These are phyloP conservation scores for Aphelenchoides bicaudatus DNA, from an alignment of 2,888 invertebrate genomes.

Conservation along the genomic window DNA sequence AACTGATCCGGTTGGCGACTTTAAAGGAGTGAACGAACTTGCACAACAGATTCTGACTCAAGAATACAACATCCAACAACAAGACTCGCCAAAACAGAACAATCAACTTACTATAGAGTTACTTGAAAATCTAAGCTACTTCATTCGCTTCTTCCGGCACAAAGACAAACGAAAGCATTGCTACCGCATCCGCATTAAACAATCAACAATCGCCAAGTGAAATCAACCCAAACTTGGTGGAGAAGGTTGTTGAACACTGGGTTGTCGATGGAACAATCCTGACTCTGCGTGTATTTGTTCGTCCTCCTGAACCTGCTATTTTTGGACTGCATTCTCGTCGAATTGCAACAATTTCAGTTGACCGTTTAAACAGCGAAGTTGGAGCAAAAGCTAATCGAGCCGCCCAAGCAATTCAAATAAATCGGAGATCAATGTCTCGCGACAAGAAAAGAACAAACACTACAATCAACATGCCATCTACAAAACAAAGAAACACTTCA, in stretches of 20 bases:
- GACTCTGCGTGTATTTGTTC: slow-evolving; percentile 19
- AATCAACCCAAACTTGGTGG: slow-evolving; percentile 13
- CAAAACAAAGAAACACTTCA: neutral
- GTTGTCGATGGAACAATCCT: slow-evolving; percentile 18
- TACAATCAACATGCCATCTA: too few species aligned
- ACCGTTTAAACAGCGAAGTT: neutral
- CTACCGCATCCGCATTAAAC: neutral
- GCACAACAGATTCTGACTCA: slow-evolving; percentile 9
- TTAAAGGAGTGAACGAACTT: slow-evolving; percentile 7
- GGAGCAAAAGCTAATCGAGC: slow-evolving; percentile 8
- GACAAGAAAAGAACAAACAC: too few species aligned
- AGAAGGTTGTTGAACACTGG: slow-evolving; percentile 27
- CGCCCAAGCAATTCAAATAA: neutral
- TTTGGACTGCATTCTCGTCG: slow-evolving; percentile 12
- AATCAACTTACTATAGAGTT: neutral
- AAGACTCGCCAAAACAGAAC: slow-evolving; percentile 2
- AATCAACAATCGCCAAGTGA: too few species aligned
- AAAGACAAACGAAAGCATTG: neutral
- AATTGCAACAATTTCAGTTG: slow-evolving; percentile 19
- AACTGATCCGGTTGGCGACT: neutral
- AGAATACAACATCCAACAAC: slow-evolving; percentile 11
- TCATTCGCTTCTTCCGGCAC: slow-evolving; percentile 8
- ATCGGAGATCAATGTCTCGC: neutral
- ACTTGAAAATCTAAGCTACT: slow-evolving; percentile 2
- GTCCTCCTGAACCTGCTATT: neutral